Base-by-base conservation (phyloP, 2,888 invertebrate species). In the Heliconius cydno region DNA sequence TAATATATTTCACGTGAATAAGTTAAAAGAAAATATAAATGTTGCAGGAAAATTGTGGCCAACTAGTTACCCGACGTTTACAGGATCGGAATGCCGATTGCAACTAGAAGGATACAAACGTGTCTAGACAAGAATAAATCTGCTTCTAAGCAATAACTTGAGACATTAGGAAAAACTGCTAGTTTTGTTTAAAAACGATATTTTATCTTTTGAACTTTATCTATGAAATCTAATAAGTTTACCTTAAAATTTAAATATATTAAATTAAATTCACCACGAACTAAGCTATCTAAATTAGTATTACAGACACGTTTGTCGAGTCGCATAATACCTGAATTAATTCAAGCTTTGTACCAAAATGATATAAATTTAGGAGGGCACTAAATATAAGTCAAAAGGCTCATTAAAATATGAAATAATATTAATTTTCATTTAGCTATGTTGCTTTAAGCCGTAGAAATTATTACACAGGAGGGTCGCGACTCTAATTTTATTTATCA, bases 401-500 rank as follows among this genome's bases (percentile, higher is more conserved):
- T 73, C 38, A 73, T 73, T 60, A 73, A 73, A 72, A 73, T 57
- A 73, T 60, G 34, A 60, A 60, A 73, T 60, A 34, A 38, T 73
- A 73, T 73, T 73, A n/a, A 60, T 73, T 73, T 73, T 73, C 34
- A 73, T 73, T 73, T 38, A 38, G 60, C 60, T 60, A 30, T 72
- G 60, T 73, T 38, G 60, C 34, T 60, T 60, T 73, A 73, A n/a
- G 60, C 25, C 38, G 73, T 60, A 60, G 34, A 73, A 73, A 73
- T 60, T 15, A 25, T 57, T 60, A 60, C 73, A n/a, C 57, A 19
- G 60, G 73, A 60, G 73, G 73, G 25, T 41, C 41, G 28, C 38
- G 46, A 75, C 46, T 22, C 22, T 75, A 75, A 75, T 75, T 75
- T 75, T 75, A 66, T 75, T 75, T 75, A 75, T 75, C 66, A 46